Base-by-base conservation (phyloP, 2,797 vertebrate genomes). In the Sebastolobus alascanus region DNA sequence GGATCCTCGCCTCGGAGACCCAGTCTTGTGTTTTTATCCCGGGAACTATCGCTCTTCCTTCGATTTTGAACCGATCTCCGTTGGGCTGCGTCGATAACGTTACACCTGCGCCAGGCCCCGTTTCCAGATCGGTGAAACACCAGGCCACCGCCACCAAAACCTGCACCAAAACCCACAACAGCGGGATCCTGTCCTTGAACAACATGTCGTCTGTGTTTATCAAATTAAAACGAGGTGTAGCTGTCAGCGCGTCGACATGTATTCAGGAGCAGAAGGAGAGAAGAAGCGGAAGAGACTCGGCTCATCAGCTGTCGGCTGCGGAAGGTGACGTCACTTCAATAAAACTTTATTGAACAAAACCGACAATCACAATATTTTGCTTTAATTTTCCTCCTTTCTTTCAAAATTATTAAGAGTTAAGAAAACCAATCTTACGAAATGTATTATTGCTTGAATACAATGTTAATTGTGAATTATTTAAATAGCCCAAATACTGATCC, bases 1-100 rank as follows among this genome's bases (percentile, higher is more conserved):
- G 86, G 56, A 99, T 95, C 35, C 97, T 96, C 35, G 97, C 97
- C 3, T 95, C 89, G n/a, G 97, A 97, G 52, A 99, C 96, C 98
- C 98, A 99, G 84, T 99, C 98, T 76, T 98, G 98, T 0, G 97
- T 95, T 89, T 97, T 97, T 29, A 98, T 84, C 4, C 98, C 97
- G 0, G 97, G 96, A 25, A 98, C 98, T 31, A 98, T 95, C 0
- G 97, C 98, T 73, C 98, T 95, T 27, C 98, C 98, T 87, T 99
- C 98, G 77, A 99, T 98, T 93, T 96, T 98, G 69, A 99, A 99
- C 54, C 96, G 96, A 78, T 98, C 98, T 37, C 96, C 97, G 18
- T 92, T 95, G 0, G 87, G 35, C 76, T 85, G 93, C 2, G 82
- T 74, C 27, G 88, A 56, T 25, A 63, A 29, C 64, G 64, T 66